phyloP scores from a whole-genome alignment of 2,888 invertebrate genomes.

The Hyalella azteca region DNA sequence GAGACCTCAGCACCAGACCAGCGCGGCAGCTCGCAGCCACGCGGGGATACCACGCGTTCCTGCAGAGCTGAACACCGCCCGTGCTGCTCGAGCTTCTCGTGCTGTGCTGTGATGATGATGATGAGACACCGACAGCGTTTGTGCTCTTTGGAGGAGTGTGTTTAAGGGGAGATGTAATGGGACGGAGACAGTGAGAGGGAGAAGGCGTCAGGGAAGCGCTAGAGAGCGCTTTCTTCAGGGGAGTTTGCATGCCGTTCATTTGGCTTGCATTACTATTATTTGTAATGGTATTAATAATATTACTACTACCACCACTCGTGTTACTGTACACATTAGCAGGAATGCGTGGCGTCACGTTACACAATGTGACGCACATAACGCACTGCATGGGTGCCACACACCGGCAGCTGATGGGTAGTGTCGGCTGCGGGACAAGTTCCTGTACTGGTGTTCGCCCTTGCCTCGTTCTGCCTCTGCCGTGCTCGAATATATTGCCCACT shows the following conservation, averaged over 20 bases:
- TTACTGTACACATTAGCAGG: neutral
- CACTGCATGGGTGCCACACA: conserved; percentile 55
- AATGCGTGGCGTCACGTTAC: neutral
- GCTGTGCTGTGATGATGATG: too few species aligned
- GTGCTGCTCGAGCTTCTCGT: neutral
- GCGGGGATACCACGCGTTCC: conserved; percentile 15
- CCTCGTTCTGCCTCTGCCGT: conserved; percentile 33
- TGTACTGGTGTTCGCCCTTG: conserved; percentile 39
- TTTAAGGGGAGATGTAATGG: neutral
- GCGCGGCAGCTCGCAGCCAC: neutral
- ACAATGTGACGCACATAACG: conserved; percentile 46
- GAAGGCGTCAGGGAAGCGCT: conserved; percentile 34
- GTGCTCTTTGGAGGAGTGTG: neutral
- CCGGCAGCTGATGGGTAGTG: conserved; percentile 48
- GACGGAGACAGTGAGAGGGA: neutral
- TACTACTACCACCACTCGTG: neutral
- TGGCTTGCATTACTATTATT: neutral
- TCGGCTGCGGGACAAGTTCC: conserved; percentile 35
- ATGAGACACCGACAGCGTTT: neutral
- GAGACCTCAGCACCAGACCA: neutral
- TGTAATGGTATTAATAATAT: neutral
- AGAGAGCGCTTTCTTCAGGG: conserved; percentile 12
- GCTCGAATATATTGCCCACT: conserved; percentile 27
- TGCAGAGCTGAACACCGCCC: neutral
- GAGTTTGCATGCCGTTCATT: conserved; percentile 17